These are phyloP conservation scores for Theretra japonica DNA, from an alignment of 2,888 invertebrate species.

Conservation along the genomic window DNA sequence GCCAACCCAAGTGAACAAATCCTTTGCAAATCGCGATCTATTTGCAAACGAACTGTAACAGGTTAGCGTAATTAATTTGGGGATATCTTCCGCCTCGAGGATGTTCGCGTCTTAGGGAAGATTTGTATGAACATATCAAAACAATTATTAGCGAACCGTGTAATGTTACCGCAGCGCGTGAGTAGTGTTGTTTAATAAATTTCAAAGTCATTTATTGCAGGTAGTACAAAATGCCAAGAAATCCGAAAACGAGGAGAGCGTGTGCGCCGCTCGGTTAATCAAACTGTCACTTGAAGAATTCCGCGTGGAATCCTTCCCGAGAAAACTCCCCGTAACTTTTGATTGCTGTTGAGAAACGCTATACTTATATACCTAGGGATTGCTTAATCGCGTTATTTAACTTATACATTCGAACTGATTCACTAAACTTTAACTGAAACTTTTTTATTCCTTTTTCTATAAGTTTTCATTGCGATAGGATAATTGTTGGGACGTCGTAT, in stretches of 20 bases:
- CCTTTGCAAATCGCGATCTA: constrained; percentile 69
- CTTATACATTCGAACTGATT: constrained; percentile 41
- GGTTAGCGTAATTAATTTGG: constrained; percentile 53
- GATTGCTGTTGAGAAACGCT: constrained; percentile 78
- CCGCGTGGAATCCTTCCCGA: constrained; percentile 79
- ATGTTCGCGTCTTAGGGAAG: not conserved
- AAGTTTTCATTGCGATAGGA: constrained; percentile 60
- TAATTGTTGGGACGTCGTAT: constrained; percentile 61
- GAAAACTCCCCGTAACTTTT: constrained; percentile 82
- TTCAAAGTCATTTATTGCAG: constrained; percentile 66
- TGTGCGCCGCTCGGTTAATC: constrained; percentile 83
- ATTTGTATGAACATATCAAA: constrained; percentile 31
- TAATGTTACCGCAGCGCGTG: constrained; percentile 29
- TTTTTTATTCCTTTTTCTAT: constrained; percentile 35
- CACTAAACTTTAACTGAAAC: constrained; percentile 29
- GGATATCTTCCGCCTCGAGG: not conserved
- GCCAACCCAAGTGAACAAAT: constrained; percentile 48
- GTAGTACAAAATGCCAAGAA: constrained; percentile 75
- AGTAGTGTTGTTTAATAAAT: constrained; percentile 50
- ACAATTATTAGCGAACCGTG: constrained; percentile 31
- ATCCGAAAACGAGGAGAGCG: constrained; percentile 74
- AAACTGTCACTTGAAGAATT: constrained; percentile 85
- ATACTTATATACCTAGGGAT: constrained; percentile 75
- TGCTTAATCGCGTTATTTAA: constrained; percentile 74
- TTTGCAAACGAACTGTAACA: constrained; percentile 57